phyloP scores from a whole-genome alignment of 2,888 invertebrate genomes.

The Zygothrica quintamaculata region DNA sequence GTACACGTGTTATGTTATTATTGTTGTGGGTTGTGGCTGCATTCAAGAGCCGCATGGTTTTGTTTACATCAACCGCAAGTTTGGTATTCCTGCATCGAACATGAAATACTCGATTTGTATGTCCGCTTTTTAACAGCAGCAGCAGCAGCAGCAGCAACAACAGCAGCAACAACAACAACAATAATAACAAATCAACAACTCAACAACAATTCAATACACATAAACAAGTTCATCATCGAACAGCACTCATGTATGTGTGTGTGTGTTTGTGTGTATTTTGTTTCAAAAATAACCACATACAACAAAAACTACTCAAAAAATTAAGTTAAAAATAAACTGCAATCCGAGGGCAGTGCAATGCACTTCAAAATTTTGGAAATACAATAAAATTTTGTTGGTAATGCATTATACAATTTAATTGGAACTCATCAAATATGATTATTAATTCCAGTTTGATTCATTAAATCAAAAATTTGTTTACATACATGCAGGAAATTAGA shows the following conservation, averaged over 20 bases:
- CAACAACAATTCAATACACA: slow-evolving; percentile 36
- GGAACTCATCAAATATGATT: slow-evolving; percentile 15
- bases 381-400: slow-evolving; percentile 22
- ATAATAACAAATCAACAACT: slow-evolving; percentile 17
- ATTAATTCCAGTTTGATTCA: no score
- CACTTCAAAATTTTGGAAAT: slow-evolving; percentile 55
- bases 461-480: no score
- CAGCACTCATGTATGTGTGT: background rate
- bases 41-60: slow-evolving; percentile 19
- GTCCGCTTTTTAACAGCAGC: slow-evolving; percentile 27
- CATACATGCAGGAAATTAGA: no score
- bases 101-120: slow-evolving; percentile 29
- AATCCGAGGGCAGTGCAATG: slow-evolving; percentile 56
- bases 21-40: slow-evolving; percentile 28
- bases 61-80: slow-evolving; percentile 27
- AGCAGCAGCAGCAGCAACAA: slow-evolving; percentile 11
- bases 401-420: slow-evolving; percentile 52
- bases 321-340: slow-evolving; percentile 48
- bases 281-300: slow-evolving; percentile 59
- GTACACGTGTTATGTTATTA: slow-evolving; percentile 34
- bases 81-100: slow-evolving; percentile 17
- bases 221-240: slow-evolving; percentile 45
- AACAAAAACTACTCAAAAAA: slow-evolving; percentile 51
- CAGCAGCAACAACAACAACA: slow-evolving; percentile 17
- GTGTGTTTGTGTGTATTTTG: no score